phyloP scores from a whole-genome alignment of 2,888 invertebrate species.

The Clostera curtula region DNA sequence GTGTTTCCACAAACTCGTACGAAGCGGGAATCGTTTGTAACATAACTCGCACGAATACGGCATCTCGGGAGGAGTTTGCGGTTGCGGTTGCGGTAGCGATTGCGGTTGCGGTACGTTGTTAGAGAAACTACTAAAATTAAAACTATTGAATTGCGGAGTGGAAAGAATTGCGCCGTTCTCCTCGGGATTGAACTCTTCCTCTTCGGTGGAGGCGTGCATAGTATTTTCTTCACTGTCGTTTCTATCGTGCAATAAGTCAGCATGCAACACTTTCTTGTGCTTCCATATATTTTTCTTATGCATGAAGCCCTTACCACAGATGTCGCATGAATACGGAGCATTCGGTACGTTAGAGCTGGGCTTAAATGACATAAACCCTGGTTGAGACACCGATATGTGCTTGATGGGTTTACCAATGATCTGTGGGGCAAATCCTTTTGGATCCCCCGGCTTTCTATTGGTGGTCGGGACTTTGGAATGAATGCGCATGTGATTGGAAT shows the following conservation, averaged over 20 bases:
- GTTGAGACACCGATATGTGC: slow-evolving; percentile 49
- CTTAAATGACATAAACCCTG: slow-evolving; percentile 50
- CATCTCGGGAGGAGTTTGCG: slow-evolving; percentile 41
- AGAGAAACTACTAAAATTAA: slow-evolving; percentile 52
- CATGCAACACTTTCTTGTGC: slow-evolving; percentile 69
- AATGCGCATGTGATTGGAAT: slow-evolving; percentile 72
- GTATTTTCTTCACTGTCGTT: slow-evolving; percentile 69
- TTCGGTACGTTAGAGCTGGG: slow-evolving; percentile 60
- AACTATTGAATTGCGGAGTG: slow-evolving; percentile 69
- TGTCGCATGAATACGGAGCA: slow-evolving; percentile 75
- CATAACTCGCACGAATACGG: slow-evolving; percentile 64
- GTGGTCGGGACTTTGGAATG: slow-evolving; percentile 69
- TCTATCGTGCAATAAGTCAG: slow-evolving; percentile 59
- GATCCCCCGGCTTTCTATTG: slow-evolving; percentile 57
- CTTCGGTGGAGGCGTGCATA: slow-evolving; percentile 69
- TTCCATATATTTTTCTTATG: slow-evolving; percentile 74
- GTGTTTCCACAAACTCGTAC: slow-evolving; percentile 66
- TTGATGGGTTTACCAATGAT: slow-evolving; percentile 62
- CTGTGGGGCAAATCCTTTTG: slow-evolving; percentile 55
- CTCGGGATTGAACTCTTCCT: slow-evolving; percentile 61
- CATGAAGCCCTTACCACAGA: slow-evolving; percentile 78
- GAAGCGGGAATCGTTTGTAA: slow-evolving; percentile 60
- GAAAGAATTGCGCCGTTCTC: slow-evolving; percentile 59
- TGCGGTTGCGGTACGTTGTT: slow-evolving; percentile 38
- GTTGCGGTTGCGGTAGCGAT: too few relatives aligned